A percentile compares a stretch with the other conserved stretches of the same genome.
These are phyloP conservation scores for Procambarus clarkii DNA, from an alignment of 1,140 invertebrate genomes.

Conservation along the genomic window DNA sequence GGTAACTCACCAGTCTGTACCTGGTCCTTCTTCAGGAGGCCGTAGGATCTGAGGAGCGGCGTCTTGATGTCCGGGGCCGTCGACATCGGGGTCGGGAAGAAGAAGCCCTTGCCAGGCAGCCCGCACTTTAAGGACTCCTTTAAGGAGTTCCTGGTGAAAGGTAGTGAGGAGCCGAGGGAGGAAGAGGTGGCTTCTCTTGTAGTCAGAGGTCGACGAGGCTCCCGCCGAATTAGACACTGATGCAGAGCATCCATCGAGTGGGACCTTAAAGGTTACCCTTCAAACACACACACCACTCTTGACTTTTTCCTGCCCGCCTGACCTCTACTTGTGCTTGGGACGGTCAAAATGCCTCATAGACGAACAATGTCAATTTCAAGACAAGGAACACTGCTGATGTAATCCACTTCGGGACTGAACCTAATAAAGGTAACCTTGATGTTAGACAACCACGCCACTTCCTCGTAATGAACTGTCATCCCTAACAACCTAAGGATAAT, in stretches of 20 bases:
- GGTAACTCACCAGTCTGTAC: constrained; percentile 2
- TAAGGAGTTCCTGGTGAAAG: background rate
- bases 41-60: constrained; percentile 18
- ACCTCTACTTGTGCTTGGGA: no score
- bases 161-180: background rate
- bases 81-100: background rate
- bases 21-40: constrained; percentile 5
- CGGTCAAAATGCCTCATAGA: no score
- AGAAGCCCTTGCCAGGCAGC: background rate
- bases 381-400: no score
- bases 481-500: no score
- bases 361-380: no score
- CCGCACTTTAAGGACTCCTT: background rate
- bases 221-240: background rate
- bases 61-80: constrained; percentile 11
- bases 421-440: no score
- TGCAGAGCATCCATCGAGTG: background rate
- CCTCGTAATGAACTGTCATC: no score
- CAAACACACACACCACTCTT: no score
- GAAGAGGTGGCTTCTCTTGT: background rate
- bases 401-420: no score
- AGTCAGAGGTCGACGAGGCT: background rate
- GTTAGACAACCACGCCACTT: no score
- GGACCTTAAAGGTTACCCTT: no score
- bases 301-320: no score